Evolutionary conservation across 1,140 invertebrate genomes (phyloP), one percentile per base, ranked within the genome.

Genomic region (Cotesia vestalis): DNA sequence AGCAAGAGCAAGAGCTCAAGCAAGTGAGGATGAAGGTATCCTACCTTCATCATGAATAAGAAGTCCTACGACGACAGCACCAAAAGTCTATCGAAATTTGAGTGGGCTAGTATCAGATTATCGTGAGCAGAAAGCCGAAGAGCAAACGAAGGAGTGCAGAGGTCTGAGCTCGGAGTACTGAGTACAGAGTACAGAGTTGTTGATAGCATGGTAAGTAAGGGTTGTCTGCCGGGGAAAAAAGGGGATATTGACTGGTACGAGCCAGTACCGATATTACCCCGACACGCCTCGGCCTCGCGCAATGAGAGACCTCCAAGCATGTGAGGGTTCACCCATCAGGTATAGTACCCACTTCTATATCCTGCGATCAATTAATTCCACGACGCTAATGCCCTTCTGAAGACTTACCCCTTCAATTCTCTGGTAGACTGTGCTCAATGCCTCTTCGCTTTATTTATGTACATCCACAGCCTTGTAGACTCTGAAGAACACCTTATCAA

Each of bases 241-340:
- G 35, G 36, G 38, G 60, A 78, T 79, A 78, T 84, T 79, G 83
- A 79, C 82, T 85, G 82, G 83, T 79, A 85, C 84, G 77, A 78
- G 76, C 78, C 83, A 84, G 84, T 81, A 85, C 83, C 80, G 77
- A 83, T 85, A 84, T 85, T 83, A 84, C 80, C 79, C 80, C 78
- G 36, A 53, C 62, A 71, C 70, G 70, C 62, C 71, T 72, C 68
- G 59, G 62, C 68, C 67, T 62, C 69, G 68, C 71, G 78, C 74
- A 75, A 81, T 81, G 72, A 79, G 75, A 80, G 77, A 80, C 40
- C 40, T 46, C 6, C 40, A 77, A 76, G 80, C 80, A 85, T 80
- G 80, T 83, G 71, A 83, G 78, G 79, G 79, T 77, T 46, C 40
- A 46, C 40, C 40, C 40, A 46, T 77, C 77, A 79, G 81, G 72